Percentiles rank a stretch among this genome's conserved stretches.
Evolutionary conservation across 2,113 vertebrate genomes (phyloP).

Genomic region (Phycodurus eques): DNA sequence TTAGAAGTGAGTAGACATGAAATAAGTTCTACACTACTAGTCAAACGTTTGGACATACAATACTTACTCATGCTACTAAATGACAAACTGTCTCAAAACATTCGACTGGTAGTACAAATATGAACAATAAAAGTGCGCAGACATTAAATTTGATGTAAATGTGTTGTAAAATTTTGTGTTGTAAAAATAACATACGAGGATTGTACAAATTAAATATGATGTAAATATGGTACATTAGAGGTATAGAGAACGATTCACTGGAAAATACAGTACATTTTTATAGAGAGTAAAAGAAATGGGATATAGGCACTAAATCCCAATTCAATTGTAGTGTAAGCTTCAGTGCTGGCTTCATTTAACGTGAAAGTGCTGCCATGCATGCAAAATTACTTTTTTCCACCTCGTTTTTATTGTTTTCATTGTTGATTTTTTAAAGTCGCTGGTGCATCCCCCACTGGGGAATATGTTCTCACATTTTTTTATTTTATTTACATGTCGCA

Average conservation of each 20-base stretch:
- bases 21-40: too few species aligned
- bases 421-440: background rate
- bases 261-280: background rate
- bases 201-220: background rate
- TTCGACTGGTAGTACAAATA: too few species aligned
- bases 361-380: background rate
- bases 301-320: background rate
- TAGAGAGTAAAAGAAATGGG: background rate
- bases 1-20: too few species aligned
- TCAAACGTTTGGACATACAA: too few species aligned
- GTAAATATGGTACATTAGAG: background rate
- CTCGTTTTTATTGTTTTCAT: background rate
- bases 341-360: background rate
- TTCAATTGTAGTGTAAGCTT: background rate
- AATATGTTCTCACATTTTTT: background rate
- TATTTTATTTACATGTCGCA: background rate
- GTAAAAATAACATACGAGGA: too few species aligned
- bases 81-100: too few species aligned
- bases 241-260: background rate
- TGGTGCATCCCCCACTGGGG: constrained; percentile 1
- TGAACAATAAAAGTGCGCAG: too few species aligned
- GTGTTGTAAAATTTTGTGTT: too few species aligned
- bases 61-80: too few species aligned
- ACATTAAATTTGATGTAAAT: too few species aligned
- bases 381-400: background rate